Conservation (phyloP, 2,888 invertebrate genomes). For the Globia sparganii region DNA sequence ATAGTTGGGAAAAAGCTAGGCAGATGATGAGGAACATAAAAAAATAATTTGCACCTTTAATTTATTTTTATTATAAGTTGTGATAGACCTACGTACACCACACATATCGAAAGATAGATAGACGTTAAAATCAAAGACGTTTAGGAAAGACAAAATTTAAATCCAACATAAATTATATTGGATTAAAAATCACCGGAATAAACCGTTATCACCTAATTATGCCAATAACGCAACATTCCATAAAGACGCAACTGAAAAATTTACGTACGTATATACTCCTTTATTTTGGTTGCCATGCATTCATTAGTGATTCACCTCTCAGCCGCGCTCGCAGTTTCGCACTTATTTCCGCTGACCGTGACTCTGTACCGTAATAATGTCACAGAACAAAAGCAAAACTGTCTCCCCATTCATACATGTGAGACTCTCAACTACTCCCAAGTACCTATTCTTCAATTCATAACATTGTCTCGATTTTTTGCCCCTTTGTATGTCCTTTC, state of each 20-base stretch:
- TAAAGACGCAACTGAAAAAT: slow-evolving; percentile 5
- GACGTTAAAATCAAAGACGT: slow-evolving; percentile 6
- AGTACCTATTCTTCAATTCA: slow-evolving; percentile 68
- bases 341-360: slow-evolving; percentile 69
- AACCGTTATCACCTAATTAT: slow-evolving; percentile 12
- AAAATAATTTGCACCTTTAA: too few relatives aligned
- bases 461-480: slow-evolving; percentile 74
- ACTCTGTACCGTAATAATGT: slow-evolving; percentile 69
- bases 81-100: slow-evolving; percentile 3
- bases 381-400: slow-evolving; percentile 69
- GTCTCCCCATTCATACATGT: slow-evolving; percentile 68
- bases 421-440: slow-evolving; percentile 60
- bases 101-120: slow-evolving; percentile 13
- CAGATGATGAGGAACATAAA: too few relatives aligned
- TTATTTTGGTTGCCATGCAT: slow-evolving; percentile 47
- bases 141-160: slow-evolving; percentile 11
- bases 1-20: too few relatives aligned
- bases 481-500: slow-evolving; percentile 76
- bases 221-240: slow-evolving; percentile 5
- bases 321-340: slow-evolving; percentile 40
- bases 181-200: slow-evolving; percentile 26
- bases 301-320: slow-evolving; percentile 53
- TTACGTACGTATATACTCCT: background rate
- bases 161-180: slow-evolving; percentile 29
- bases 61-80: slow-evolving; percentile 18